phyloP scores from a whole-genome alignment of 2,888 invertebrate genomes.

The Himalopsyche japonica region DNA sequence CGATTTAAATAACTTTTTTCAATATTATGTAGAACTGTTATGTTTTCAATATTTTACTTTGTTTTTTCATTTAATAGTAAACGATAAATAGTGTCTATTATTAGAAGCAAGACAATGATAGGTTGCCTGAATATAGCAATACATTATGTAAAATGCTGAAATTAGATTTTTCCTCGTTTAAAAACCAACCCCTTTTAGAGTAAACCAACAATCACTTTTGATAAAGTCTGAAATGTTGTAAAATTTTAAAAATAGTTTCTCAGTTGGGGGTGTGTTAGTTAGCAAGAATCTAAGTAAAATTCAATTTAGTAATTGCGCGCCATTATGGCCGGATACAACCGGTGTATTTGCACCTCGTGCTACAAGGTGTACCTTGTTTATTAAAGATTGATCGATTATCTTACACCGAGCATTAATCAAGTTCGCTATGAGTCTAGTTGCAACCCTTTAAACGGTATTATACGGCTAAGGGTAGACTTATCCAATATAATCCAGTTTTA shows the following conservation, averaged over 20 bases:
- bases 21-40: too few relatives aligned
- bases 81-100: too few relatives aligned
- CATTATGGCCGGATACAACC: background rate
- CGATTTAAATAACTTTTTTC: too few relatives aligned
- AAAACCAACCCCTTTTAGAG: background rate
- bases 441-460: background rate
- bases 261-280: background rate
- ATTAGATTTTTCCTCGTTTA: too few relatives aligned
- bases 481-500: too few relatives aligned
- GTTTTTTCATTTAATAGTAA: too few relatives aligned
- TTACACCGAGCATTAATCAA: background rate
- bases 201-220: background rate
- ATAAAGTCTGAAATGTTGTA: background rate
- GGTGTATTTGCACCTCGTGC: background rate
- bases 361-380: background rate
- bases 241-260: background rate
- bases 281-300: background rate
- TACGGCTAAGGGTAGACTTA: too few relatives aligned
- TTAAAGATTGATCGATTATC: background rate
- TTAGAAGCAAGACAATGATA: too few relatives aligned
- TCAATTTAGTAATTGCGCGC: background rate
- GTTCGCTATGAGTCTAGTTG: background rate
- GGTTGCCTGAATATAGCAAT: too few relatives aligned
- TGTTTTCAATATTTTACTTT: too few relatives aligned
- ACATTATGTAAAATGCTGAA: too few relatives aligned